A percentile compares a stretch with the other conserved stretches of the same genome.
These are phyloP conservation scores for Buphagus erythrorhynchus DNA, from an alignment of 2,797 vertebrate genomes.

Conservation along the genomic window DNA sequence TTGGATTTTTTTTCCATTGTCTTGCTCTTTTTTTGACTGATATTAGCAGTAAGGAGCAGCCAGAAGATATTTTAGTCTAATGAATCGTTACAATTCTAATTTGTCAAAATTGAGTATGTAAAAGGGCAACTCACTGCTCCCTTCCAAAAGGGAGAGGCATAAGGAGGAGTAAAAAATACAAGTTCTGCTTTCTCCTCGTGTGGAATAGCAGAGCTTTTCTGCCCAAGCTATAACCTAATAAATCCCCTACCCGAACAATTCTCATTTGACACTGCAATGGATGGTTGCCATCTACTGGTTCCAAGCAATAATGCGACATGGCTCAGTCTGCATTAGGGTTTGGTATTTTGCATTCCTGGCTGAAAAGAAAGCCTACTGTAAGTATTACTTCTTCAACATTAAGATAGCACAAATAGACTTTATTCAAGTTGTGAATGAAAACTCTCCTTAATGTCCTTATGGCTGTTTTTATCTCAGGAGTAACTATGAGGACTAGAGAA, in stretches of 20 bases:
- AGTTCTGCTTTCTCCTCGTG: background rate
- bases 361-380: background rate
- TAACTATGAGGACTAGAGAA: background rate
- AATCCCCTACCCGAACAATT: background rate
- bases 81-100: background rate
- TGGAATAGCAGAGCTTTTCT: background rate
- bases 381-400: background rate
- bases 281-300: slow-evolving; percentile 71
- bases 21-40: background rate
- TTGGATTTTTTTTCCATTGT: background rate
- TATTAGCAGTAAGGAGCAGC: background rate
- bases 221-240: background rate
- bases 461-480: background rate
- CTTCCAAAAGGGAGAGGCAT: background rate
- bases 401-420: background rate
- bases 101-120: background rate
- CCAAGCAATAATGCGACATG: background rate
- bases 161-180: background rate
- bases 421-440: background rate
- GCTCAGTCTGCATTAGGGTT: background rate
- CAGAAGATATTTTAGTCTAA: background rate
- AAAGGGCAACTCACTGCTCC: background rate
- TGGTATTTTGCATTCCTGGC: background rate
- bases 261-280: background rate
- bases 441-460: background rate